Evolutionary conservation across 2,797 vertebrate genomes (phyloP).

Genomic region (Denticeps clupeoides): DNA sequence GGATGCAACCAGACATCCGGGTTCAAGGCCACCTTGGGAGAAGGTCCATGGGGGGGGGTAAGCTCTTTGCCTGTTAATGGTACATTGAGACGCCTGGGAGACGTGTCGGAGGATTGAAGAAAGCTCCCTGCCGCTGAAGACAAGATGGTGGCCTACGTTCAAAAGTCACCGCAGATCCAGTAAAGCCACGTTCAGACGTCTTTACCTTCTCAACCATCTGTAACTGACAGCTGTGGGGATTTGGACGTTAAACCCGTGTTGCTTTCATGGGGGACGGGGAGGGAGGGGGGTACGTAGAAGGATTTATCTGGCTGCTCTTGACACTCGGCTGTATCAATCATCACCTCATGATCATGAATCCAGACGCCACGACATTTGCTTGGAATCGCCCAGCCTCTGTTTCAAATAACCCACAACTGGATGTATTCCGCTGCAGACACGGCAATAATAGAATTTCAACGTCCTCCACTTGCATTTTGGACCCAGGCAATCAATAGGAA

Average conservation of each 20-base stretch:
- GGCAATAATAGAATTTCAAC: conserved; percentile 40
- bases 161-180: conserved; percentile 2
- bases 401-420: conserved; percentile 14
- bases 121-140: too few relatives aligned
- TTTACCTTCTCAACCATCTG: conserved; percentile 25
- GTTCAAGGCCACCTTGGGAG: too few relatives aligned
- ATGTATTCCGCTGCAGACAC: conserved; percentile 25
- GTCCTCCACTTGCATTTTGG: conserved; percentile 57
- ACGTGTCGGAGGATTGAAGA: too few relatives aligned
- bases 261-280: conserved; percentile 23
- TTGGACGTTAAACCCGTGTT: conserved; percentile 23
- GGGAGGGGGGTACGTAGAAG: conserved; percentile 23
- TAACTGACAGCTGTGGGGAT: conserved; percentile 34
- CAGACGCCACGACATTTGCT: conserved; percentile 1
- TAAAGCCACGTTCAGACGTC: conserved; percentile 19
- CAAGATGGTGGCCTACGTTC: too few relatives aligned
- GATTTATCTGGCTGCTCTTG: conserved; percentile 21
- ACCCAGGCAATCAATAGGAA: conserved; percentile 60
- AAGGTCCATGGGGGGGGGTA: too few relatives aligned
- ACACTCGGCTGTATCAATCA: background rate
- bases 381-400: background rate
- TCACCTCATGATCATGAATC: conserved; percentile 3
- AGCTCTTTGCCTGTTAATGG: too few relatives aligned
- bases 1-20: too few relatives aligned
- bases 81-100: too few relatives aligned